Percentiles rank a stretch among this genome's conserved stretches.
Conservation (phyloP, 2,888 invertebrate species). For the Eristalis pertinax region DNA sequence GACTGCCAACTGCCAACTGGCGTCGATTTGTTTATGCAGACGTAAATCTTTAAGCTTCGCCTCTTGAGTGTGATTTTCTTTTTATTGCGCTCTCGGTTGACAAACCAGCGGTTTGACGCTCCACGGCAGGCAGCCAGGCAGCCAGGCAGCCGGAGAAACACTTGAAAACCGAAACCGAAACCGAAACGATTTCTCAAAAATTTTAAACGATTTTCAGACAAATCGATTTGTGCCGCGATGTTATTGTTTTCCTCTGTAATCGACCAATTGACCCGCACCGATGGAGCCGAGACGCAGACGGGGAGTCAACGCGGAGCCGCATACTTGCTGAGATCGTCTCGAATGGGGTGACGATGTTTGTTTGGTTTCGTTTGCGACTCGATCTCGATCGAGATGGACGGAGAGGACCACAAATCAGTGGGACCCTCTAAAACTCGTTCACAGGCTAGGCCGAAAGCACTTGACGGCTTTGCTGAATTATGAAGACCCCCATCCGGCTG, state of each 20-base stretch:
- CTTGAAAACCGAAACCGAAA: background rate
- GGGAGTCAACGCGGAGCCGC: background rate
- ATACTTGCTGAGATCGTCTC: background rate
- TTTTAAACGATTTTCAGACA: constrained; percentile 4
- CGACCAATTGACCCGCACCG: background rate
- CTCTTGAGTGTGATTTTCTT: background rate
- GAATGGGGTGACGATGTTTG: background rate
- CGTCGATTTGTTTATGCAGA: constrained; percentile 17
- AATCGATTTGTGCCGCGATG: background rate
- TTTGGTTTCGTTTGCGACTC: background rate
- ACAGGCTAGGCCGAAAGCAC: background rate
- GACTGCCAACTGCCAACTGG: too few relatives aligned
- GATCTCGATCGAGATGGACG: background rate
- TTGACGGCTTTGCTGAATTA: constrained; percentile 30
- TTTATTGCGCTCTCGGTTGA: constrained; percentile 10
- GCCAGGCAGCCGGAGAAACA: background rate
- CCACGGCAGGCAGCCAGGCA: too few relatives aligned
- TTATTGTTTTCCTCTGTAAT: too few relatives aligned
- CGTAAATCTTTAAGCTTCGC: background rate
- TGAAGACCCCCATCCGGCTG: constrained; percentile 24
- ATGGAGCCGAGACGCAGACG: background rate
- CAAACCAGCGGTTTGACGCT: background rate
- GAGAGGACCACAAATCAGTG: constrained; percentile 2
- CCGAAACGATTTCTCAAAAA: constrained; percentile 16
- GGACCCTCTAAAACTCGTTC: background rate